phyloP scores from a whole-genome alignment of 2,113 vertebrate genomes.

The Ptyas mucosa region DNA sequence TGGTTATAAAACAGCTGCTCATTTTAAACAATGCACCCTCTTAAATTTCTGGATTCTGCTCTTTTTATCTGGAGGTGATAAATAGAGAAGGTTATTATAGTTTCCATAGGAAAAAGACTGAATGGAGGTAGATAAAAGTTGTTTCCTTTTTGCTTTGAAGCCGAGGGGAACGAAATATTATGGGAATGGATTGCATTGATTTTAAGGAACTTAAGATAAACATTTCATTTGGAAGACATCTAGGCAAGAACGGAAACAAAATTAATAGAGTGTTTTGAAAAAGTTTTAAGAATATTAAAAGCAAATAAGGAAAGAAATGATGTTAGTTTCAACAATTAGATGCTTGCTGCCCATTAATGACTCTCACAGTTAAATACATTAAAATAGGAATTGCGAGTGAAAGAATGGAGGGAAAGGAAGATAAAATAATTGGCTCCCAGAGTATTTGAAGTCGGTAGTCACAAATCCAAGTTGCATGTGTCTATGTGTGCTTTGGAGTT shows the following conservation, averaged over 20 bases:
- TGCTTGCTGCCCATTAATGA: not conserved
- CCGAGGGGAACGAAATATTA: not conserved
- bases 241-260: not conserved
- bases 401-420: not conserved
- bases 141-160: not conserved
- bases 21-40: not conserved
- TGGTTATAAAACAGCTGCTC: not conserved
- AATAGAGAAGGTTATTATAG: not conserved
- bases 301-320: not conserved
- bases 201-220: not conserved
- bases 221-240: not conserved
- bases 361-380: not conserved
- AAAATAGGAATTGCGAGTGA: not conserved
- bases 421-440: not conserved
- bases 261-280: not conserved
- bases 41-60: not conserved
- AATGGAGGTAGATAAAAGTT: not conserved
- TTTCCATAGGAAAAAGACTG: not conserved
- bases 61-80: not conserved
- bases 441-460: not conserved
- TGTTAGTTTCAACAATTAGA: not conserved
- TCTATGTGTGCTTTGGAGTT: not conserved
- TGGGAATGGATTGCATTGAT: not conserved
- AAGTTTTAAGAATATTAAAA: not conserved
- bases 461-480: not conserved